These are phyloP conservation scores for Andrena cerasifolii DNA, from an alignment of 1,140 invertebrate species.

Conservation along the genomic window DNA sequence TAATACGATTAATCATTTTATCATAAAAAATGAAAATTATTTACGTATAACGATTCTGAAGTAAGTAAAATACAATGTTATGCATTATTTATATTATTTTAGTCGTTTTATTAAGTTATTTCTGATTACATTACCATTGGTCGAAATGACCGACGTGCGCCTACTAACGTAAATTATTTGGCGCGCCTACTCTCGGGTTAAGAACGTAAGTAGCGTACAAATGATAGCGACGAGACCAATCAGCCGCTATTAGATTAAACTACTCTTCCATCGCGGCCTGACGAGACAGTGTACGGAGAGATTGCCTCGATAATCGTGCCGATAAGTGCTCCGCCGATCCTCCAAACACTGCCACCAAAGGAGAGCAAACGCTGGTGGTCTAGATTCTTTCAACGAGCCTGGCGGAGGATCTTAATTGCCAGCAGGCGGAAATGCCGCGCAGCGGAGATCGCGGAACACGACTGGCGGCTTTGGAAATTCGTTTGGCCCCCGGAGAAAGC, in stretches of 20 bases:
- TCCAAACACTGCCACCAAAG: not conserved
- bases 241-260: not conserved
- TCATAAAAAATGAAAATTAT: too few relatives aligned
- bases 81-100: too few relatives aligned
- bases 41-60: too few relatives aligned
- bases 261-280: too few relatives aligned
- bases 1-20: too few relatives aligned
- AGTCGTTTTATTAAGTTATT: too few relatives aligned
- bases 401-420: constrained; percentile 47
- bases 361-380: not conserved
- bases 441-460: constrained; percentile 32
- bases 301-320: constrained; percentile 8
- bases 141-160: too few relatives aligned
- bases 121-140: too few relatives aligned
- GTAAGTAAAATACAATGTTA: too few relatives aligned
- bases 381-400: not conserved
- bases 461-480: constrained; percentile 43
- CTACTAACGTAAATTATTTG: too few relatives aligned
- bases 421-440: constrained; percentile 13
- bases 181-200: too few relatives aligned
- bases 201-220: not conserved
- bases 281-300: too few relatives aligned
- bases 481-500: constrained; percentile 45
- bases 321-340: not conserved
- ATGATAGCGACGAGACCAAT: not conserved